phyloP scores from a whole-genome alignment of 1,140 invertebrate species.

The Drosophila subpulchrella region DNA sequence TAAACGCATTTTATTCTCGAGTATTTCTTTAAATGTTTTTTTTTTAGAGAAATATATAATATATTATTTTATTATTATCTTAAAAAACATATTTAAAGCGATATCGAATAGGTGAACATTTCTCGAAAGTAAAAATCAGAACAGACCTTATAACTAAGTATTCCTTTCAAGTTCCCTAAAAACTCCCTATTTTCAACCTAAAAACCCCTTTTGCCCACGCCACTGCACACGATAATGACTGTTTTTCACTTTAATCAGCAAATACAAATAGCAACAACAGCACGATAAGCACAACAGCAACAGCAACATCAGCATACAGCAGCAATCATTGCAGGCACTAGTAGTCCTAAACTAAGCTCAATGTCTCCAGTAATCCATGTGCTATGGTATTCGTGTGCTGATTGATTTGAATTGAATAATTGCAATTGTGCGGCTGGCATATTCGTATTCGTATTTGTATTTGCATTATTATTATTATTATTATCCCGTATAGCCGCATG shows the following conservation, averaged over 20 bases:
- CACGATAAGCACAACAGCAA: constrained; percentile 43
- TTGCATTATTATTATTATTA: constrained; percentile 24
- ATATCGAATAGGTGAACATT: no score
- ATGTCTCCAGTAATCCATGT: constrained; percentile 56
- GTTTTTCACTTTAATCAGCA: constrained; percentile 71
- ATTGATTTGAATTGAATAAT: constrained; percentile 85
- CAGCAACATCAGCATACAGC: constrained; percentile 35
- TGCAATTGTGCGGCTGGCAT: constrained; percentile 67
- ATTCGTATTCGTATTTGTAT: constrained; percentile 18
- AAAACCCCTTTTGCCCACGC: neutral
- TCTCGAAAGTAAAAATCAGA: no score
- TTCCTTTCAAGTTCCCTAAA: no score
- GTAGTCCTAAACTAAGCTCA: constrained; percentile 72
- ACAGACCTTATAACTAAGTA: no score
- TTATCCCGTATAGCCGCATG: neutral
- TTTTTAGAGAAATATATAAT: no score
- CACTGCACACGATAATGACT: constrained; percentile 53
- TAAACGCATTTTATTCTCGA: no score
- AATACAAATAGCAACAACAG: constrained; percentile 34
- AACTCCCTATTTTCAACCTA: no score
- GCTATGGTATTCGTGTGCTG: constrained; percentile 50
- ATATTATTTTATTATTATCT: no score
- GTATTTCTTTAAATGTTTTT: no score
- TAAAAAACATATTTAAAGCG: no score
- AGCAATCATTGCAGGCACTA: constrained; percentile 71